phyloP scores from a whole-genome alignment of 64 coral and sea anemone species.

The Stylophora pistillata region DNA sequence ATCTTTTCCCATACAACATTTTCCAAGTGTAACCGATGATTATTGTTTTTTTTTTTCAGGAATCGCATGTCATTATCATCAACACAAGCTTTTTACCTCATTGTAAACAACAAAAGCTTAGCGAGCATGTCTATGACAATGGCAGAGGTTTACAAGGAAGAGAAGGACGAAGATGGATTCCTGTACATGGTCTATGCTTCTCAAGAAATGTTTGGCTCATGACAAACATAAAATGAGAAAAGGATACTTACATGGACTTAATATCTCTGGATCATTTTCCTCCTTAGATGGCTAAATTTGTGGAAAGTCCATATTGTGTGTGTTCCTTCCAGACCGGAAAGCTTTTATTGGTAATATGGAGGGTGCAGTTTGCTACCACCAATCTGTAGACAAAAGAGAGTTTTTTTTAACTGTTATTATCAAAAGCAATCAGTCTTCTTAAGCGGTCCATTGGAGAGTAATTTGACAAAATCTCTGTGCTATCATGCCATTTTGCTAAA shows the following conservation, averaged over 20 bases:
- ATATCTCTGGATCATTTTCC: neutral
- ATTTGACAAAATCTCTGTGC: no score
- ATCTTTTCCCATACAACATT: no score
- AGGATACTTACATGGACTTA: neutral
- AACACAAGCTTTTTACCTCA: conserved; percentile 99
- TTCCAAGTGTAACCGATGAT: neutral
- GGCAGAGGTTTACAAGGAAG: conserved; percentile 94
- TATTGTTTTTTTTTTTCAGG: conserved; percentile 27
- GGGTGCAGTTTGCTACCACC: no score
- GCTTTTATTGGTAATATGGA: no score
- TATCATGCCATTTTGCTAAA: no score
- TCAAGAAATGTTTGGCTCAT: conserved; percentile 98
- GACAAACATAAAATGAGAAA: neutral
- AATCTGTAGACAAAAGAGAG: no score
- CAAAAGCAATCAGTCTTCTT: no score
- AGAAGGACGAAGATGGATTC: conserved; percentile 99
- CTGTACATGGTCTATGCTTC: conserved; percentile 99
- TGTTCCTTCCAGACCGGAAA: no score
- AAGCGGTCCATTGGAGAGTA: no score
- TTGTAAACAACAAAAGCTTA: conserved; percentile 99
- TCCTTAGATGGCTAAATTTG: no score
- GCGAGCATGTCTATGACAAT: conserved; percentile 99
- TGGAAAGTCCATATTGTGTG: no score
- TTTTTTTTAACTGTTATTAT: no score
- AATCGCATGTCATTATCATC: conserved; percentile 97